These are phyloP conservation scores for Protomyctophum bolini DNA, from an alignment of 2,113 vertebrate genomes.

Conservation along the genomic window DNA sequence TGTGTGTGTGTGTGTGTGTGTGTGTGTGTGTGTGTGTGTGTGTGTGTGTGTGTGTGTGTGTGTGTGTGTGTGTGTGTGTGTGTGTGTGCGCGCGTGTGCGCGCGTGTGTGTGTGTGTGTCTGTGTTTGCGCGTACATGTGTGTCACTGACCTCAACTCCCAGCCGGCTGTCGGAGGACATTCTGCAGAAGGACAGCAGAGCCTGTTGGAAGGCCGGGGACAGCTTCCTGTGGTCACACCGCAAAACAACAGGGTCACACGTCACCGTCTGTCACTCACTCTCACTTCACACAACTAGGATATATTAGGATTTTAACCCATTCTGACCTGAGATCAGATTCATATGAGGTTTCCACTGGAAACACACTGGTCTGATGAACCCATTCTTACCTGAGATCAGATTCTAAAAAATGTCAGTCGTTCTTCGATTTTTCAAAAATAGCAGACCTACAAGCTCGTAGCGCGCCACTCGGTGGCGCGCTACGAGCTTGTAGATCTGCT, in stretches of 20 bases:
- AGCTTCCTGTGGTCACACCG: constrained; percentile 83
- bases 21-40: neutral
- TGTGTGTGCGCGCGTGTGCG: constrained; percentile 3
- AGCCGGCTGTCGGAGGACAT: constrained; percentile 98
- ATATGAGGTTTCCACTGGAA: too few relatives aligned
- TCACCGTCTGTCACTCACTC: too few relatives aligned
- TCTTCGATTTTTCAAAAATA: too few relatives aligned
- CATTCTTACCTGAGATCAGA: too few relatives aligned
- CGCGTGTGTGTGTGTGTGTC: neutral
- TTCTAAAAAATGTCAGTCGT: too few relatives aligned
- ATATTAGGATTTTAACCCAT: too few relatives aligned
- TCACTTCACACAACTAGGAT: too few relatives aligned
- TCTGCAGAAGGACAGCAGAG: constrained; percentile 95
- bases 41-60: neutral
- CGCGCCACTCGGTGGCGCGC: too few relatives aligned
- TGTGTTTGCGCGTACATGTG: neutral
- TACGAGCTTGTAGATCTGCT: too few relatives aligned
- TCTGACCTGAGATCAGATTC: too few relatives aligned
- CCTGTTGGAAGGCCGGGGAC: constrained; percentile 95
- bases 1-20: neutral
- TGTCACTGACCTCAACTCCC: constrained; percentile 89
- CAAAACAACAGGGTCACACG: constrained; percentile 34
- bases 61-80: constrained; percentile 19
- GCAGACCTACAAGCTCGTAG: too few relatives aligned
- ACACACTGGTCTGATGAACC: too few relatives aligned